A percentile compares a stretch with the other conserved stretches of the same genome.
phyloP scores from a whole-genome alignment of 2,888 invertebrate species.

The Megaustenia siamemsis region DNA sequence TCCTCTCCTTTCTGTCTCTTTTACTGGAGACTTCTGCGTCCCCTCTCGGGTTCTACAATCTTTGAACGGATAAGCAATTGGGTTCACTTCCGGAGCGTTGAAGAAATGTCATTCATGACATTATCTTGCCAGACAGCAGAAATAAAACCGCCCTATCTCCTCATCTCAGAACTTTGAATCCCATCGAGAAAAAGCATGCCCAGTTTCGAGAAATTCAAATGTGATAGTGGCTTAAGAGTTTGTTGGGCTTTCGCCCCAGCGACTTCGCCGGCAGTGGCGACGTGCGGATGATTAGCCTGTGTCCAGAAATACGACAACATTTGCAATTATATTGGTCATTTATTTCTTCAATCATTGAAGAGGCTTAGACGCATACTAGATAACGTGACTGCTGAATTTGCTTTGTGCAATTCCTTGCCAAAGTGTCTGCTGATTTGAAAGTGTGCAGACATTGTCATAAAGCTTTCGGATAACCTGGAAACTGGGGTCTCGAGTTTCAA shows the following conservation, averaged over 20 bases:
- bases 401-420: conserved; percentile 4
- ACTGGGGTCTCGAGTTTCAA: neutral
- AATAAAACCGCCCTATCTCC: neutral
- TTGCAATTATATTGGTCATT: conserved; percentile 63
- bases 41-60: neutral
- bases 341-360: conserved; percentile 57
- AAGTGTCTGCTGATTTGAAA: neutral
- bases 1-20: neutral
- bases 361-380: conserved; percentile 6
- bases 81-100: conserved; percentile 47
- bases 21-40: neutral
- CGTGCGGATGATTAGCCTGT: neutral
- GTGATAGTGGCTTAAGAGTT: conserved; percentile 31
- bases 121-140: conserved; percentile 30
- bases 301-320: conserved; percentile 43
- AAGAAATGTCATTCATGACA: conserved; percentile 46
- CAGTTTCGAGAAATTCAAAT: conserved; percentile 41
- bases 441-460: neutral
- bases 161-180: conserved; percentile 1
- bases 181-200: conserved; percentile 2
- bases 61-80: conserved; percentile 47
- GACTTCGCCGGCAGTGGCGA: neutral
- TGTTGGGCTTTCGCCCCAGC: conserved; percentile 33
- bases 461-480: neutral
- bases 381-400: neutral